These are phyloP conservation scores for Zaprionus capensis DNA, from an alignment of 1,140 invertebrate genomes.

Conservation along the genomic window DNA sequence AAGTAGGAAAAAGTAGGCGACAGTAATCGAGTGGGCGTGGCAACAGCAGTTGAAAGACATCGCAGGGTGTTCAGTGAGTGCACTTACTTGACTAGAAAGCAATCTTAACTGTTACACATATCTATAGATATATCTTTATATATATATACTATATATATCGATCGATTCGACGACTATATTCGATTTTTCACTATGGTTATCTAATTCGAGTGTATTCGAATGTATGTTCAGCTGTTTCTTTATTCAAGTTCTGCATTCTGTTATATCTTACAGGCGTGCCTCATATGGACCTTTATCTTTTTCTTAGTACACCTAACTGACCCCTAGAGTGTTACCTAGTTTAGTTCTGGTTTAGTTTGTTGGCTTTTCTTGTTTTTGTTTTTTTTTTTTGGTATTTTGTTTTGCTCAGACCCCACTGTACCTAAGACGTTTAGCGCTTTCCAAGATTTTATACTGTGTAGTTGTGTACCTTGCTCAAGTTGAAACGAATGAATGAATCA, in stretches of 20 bases:
- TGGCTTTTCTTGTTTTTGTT: slow-evolving; percentile 36
- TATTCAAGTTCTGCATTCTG: slow-evolving; percentile 11
- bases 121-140: background rate
- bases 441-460: slow-evolving; percentile 67
- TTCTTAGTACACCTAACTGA: slow-evolving; percentile 35
- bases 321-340: slow-evolving; percentile 21
- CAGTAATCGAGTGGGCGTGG: slow-evolving; percentile 35
- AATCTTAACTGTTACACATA: slow-evolving; percentile 48
- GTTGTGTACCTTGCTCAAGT: slow-evolving; percentile 64
- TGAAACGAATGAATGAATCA: slow-evolving; percentile 43
- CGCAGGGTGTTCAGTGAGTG: slow-evolving; percentile 11
- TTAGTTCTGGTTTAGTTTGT: slow-evolving; percentile 20
- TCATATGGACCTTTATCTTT: slow-evolving; percentile 41
- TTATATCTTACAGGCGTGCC: slow-evolving; percentile 73
- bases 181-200: slow-evolving; percentile 23
- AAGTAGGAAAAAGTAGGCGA: slow-evolving; percentile 42
- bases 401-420: slow-evolving; percentile 60
- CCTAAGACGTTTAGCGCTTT: slow-evolving; percentile 80
- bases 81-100: slow-evolving; percentile 66
- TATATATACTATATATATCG: slow-evolving; percentile 17
- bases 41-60: slow-evolving; percentile 33
- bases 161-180: slow-evolving; percentile 8
- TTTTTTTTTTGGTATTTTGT: slow-evolving; percentile 23
- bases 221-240: slow-evolving; percentile 40
- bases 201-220: slow-evolving; percentile 49